These are phyloP conservation scores for Ptychodera flava DNA, from an alignment of 35 echinoderm and acorn worm species.

Conservation along the genomic window DNA sequence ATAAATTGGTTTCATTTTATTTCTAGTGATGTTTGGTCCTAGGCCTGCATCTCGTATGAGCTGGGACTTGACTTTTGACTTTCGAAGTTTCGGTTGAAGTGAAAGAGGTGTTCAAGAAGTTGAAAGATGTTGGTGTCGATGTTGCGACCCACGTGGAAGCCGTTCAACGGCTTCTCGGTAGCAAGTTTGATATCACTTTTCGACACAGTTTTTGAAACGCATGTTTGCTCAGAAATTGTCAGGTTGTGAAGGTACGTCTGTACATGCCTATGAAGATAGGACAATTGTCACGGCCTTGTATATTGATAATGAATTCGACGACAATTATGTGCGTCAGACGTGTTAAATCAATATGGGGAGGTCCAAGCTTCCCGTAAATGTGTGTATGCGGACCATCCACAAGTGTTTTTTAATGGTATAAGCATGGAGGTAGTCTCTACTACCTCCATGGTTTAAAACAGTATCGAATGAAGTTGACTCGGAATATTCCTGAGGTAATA, in stretches of 20 bases:
- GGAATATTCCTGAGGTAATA: conserved; percentile 9
- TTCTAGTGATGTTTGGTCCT: not conserved
- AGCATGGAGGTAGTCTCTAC: too few species aligned
- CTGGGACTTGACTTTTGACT: not conserved
- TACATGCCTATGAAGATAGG: not conserved
- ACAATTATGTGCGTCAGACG: conserved; percentile 17
- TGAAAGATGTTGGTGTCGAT: not conserved
- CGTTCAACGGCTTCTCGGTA: not conserved
- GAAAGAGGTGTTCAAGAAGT: not conserved
- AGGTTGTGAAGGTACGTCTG: not conserved
- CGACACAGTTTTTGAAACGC: not conserved
- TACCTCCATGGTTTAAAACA: conserved; percentile 37
- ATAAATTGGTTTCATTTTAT: not conserved
- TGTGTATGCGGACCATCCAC: conserved; percentile 5
- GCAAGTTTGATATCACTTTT: not conserved
- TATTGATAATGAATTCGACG: conserved; percentile 20
- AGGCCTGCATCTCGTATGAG: not conserved
- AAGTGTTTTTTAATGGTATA: too few species aligned
- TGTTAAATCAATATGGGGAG: conserved; percentile 26
- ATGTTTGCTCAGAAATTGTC: not conserved
- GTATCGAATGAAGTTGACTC: conserved; percentile 17
- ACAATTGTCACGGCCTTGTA: not conserved
- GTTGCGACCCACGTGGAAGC: not conserved
- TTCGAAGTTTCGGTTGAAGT: not conserved
- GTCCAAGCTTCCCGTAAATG: conserved; percentile 8